Base-by-base conservation (phyloP, 2,888 invertebrate species). In the Pycnomerus fuliginosus region DNA sequence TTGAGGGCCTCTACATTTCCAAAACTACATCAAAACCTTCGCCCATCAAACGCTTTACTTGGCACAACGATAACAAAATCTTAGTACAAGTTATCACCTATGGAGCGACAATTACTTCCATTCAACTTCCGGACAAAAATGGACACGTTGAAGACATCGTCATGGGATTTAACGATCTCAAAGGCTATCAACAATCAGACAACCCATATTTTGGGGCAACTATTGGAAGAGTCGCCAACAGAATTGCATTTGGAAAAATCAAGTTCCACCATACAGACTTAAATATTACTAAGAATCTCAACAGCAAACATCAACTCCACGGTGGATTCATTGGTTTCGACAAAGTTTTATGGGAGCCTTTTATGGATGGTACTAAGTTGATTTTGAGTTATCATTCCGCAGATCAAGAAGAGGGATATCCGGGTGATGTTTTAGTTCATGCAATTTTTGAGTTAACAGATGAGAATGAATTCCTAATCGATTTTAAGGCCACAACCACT, bases 141-240 rank as follows among this genome's bases (percentile, higher is more conserved):
- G 89, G 88, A 23, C 71, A 76, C 5, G 61, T 85, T 3, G 83
- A 80, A 11, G 92, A 93, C 64, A 76, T 93, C 3, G 79, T 85
- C 1, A 79, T 89, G 35, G 93, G 93, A n/a, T 92, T 85, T 61
- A 89, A 11, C 14, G 7, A n/a, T 3, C 8, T 34, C 13, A 1
- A 22, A 86, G 89, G 85, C 33, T 90, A 90, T 63, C 74, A 80
- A 25, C 76, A 78, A 52, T 65, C 73, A 0, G 64, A 74, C n/a
- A 88, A 89, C 63, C 87, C 87, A 0, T 94, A 93, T 66, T 89
- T 95, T 62, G 96, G 96, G 3, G 85, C 88, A 0, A 85, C 90
- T 0, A 78, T 95, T 42, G 96, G 96, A 1, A 79, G 95, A 31
- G 88, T 89, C 14, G 90, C 90, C 1, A 95, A 94, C 71, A 77